A percentile compares a stretch with the other conserved stretches of the same genome.
Evolutionary conservation across 1,140 invertebrate genomes (phyloP).

Genomic region (Trichomalopsis sarcophagae): DNA sequence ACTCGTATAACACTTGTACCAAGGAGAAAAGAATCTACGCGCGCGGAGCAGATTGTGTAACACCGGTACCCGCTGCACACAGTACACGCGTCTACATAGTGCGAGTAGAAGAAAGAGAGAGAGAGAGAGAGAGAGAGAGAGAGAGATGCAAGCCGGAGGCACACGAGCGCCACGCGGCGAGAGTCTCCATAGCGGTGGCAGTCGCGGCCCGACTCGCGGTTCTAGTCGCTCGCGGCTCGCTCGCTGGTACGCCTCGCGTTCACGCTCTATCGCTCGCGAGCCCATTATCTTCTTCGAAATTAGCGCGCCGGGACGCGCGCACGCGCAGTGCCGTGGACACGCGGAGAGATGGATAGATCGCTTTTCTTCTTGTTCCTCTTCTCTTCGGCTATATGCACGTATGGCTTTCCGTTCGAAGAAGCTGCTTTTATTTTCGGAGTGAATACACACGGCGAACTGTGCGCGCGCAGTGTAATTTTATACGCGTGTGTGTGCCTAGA

Average conservation of each 20-base stretch:
- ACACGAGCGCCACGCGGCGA: slow-evolving; percentile 32
- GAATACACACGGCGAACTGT: neutral
- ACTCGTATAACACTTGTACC: no score
- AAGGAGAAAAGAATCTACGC: neutral
- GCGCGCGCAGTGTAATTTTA: neutral
- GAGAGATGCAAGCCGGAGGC: neutral
- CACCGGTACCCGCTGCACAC: no score
- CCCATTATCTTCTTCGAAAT: neutral
- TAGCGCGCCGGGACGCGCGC: neutral
- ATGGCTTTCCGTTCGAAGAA: no score
- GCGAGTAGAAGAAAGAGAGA: neutral
- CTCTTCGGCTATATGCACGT: no score
- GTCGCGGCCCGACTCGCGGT: slow-evolving; percentile 2
- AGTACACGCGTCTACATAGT: neutral
- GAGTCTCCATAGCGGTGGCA: neutral
- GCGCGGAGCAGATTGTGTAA: slow-evolving; percentile 25
- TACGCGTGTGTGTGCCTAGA: neutral
- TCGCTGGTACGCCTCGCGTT: slow-evolving; percentile 5
- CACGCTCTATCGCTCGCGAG: neutral
- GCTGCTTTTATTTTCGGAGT: neutral
- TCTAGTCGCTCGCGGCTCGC: slow-evolving; percentile 40
- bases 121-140: neutral
- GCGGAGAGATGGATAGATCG: no score
- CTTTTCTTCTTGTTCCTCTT: no score
- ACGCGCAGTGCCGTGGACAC: neutral